Percentiles rank a stretch among this genome's conserved stretches.
Conservation (phyloP, 1,140 invertebrate genomes). For the Melitaea cinxia region DNA sequence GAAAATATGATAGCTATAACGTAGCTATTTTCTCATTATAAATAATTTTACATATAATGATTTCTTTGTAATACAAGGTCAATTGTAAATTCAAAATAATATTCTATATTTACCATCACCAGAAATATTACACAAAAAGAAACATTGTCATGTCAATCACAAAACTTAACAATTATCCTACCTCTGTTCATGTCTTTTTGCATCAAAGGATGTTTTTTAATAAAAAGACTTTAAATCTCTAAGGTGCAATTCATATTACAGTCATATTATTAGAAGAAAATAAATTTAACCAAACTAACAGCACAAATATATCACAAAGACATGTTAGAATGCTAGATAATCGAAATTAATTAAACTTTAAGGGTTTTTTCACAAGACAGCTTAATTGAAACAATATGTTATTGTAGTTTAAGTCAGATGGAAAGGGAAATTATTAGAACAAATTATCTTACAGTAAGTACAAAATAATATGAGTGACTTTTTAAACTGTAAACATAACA, state of each 20-base stretch:
- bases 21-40: too few relatives aligned
- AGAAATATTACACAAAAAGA: too few relatives aligned
- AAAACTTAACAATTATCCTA: too few relatives aligned
- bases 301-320: background rate
- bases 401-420: background rate
- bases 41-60: too few relatives aligned
- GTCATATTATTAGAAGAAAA: background rate
- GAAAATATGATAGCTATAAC: too few relatives aligned
- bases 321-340: background rate
- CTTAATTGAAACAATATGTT: background rate
- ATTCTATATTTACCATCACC: too few relatives aligned
- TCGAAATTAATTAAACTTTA: background rate
- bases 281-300: conserved; percentile 1
- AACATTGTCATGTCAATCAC: too few relatives aligned
- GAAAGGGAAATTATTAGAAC: background rate
- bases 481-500: background rate
- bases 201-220: too few relatives aligned
- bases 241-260: background rate
- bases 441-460: background rate
- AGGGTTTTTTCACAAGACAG: background rate
- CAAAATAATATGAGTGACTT: background rate
- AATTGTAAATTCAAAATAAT: too few relatives aligned
- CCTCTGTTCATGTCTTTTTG: too few relatives aligned
- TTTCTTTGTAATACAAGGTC: too few relatives aligned
- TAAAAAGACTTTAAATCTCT: background rate